Evolutionary conservation across 2,797 vertebrate genomes (phyloP).

Genomic region (Phataginus tetradactyla): DNA sequence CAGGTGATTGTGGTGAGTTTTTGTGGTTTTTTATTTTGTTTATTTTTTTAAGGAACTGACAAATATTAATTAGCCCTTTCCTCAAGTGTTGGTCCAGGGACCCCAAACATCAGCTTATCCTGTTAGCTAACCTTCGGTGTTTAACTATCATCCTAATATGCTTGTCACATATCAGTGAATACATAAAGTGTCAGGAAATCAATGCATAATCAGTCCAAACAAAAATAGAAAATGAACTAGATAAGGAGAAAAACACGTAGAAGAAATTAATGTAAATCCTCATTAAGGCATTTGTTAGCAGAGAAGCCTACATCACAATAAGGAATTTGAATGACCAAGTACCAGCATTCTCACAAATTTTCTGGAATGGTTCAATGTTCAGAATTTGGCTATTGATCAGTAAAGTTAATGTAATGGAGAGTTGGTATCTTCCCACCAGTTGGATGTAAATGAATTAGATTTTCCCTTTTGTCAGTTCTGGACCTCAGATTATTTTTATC

Average conservation of each 20-base stretch:
- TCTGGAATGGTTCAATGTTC: neutral
- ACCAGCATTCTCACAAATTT: slow-evolving; percentile 8
- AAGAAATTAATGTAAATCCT: slow-evolving; percentile 10
- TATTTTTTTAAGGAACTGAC: neutral
- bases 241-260: neutral
- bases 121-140: neutral
- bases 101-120: neutral
- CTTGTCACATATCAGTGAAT: neutral
- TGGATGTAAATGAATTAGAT: neutral
- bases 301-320: neutral
- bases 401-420: neutral
- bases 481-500: neutral
- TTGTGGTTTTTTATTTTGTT: neutral
- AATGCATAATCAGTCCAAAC: neutral
- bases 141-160: neutral
- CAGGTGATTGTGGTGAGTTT: neutral
- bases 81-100: slow-evolving; percentile 1
- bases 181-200: neutral
- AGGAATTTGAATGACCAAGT: neutral
- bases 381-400: neutral
- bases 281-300: neutral
- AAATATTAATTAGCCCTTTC: neutral
- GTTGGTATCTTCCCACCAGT: neutral
- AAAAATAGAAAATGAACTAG: neutral
- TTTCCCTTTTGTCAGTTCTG: neutral